Conservation (phyloP, 2,113 vertebrate genomes). For the Aptenodytes forsteri region DNA sequence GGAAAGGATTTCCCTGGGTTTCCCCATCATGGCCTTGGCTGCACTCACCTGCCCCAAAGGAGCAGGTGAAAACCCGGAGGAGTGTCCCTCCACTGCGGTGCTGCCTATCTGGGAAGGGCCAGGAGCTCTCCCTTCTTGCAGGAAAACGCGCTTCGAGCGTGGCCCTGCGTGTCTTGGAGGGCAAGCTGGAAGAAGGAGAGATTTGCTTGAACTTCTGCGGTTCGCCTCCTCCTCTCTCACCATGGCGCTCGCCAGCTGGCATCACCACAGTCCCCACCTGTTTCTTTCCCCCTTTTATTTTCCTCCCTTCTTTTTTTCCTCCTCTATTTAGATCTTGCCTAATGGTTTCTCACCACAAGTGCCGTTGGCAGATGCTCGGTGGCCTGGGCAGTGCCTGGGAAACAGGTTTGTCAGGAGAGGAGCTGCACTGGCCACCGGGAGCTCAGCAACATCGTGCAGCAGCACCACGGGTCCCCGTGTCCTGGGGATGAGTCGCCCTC, state of each 20-base stretch:
- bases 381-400: not conserved
- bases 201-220: not conserved
- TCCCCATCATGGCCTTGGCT: not conserved
- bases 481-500: not conserved
- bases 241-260: accelerated
- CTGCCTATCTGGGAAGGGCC: not conserved
- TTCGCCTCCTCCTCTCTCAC: not conserved
- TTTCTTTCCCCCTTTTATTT: not conserved
- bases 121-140: not conserved
- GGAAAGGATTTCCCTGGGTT: not conserved
- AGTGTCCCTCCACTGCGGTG: not conserved
- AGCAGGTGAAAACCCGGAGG: not conserved
- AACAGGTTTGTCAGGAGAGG: not conserved
- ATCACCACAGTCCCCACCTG: not conserved
- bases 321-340: not conserved
- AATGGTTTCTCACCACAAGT: not conserved
- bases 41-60: not conserved
- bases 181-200: not conserved
- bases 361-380: accelerated
- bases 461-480: accelerated
- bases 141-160: accelerated
- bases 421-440: not conserved
- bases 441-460: accelerated
- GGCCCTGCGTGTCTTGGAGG: accelerated
- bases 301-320: not conserved